Base-by-base conservation (phyloP, 2,888 invertebrate genomes). In the Blera fallax region DNA sequence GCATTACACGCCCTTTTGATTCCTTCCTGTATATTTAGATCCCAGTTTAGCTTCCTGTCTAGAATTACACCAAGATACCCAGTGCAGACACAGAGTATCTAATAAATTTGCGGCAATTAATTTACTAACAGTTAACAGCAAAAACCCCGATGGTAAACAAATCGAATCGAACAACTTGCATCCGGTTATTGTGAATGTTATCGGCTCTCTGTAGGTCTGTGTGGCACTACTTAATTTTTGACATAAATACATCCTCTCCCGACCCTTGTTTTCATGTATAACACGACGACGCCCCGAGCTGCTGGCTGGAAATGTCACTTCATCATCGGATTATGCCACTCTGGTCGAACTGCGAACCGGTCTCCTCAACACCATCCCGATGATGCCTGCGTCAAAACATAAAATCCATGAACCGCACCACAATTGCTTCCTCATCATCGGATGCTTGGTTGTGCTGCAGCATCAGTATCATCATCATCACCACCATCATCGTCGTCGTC, bases 381-480 rank as follows among this genome's bases (percentile, higher is more conserved):
- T 32, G 56, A 50, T 65, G 40, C 34, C 34, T 64, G 64, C 56
- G 56, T 58, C 34, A 70, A 76, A 70, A 70, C 48, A 64, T 48
- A 56, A 70, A 76, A 52, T 43, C 64, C 65, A 50, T 72, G 37
- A 32, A 76, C 69, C 43, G 14, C 16, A 7, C 45, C 29, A 34
- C 67, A 60, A 52, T 60, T 60, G 54, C 48, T 70, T 45, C 58
- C 37, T 29, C 62, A 40, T 45, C 60, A 11, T n/a, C 14, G 34
- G 24, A 18, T 29, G 29, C 43, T 29, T 27, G 69, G 10, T 56
- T 56, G 29, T 67, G 56, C 18, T 64, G 67, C 56, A 54, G 64
- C 54, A 79, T 32, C 56, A 70, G 43, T 69, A 56, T 65, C 72
- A 58, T 79, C 74, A 79, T 84, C 62, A 84, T 70, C 56, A 54